These are phyloP conservation scores for Selenia dentaria DNA, from an alignment of 2,888 invertebrate genomes.

Conservation along the genomic window DNA sequence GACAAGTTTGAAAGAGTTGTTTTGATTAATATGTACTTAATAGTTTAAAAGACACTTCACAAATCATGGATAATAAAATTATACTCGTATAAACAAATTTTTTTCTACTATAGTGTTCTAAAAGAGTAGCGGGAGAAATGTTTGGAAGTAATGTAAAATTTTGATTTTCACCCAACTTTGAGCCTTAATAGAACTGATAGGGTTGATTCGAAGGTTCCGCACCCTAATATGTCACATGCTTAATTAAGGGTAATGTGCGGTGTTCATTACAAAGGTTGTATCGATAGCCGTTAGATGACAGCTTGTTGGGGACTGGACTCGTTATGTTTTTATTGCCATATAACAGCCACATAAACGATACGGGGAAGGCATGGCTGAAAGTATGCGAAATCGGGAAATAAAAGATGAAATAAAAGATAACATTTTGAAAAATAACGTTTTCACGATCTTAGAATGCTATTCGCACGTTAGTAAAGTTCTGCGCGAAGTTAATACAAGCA, in stretches of 20 bases:
- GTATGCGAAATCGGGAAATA: conserved; percentile 42
- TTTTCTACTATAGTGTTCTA: too few relatives aligned
- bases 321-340: conserved; percentile 67
- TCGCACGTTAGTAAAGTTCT: conserved; percentile 53
- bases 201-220: conserved; percentile 8
- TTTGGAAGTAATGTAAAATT: too few relatives aligned
- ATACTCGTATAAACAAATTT: too few relatives aligned
- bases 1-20: too few relatives aligned
- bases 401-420: too few relatives aligned
- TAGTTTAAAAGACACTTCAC: too few relatives aligned
- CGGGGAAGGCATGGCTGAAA: conserved; percentile 48
- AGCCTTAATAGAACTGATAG: conserved; percentile 8
- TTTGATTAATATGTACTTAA: too few relatives aligned
- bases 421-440: too few relatives aligned
- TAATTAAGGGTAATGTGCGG: conserved; percentile 65
- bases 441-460: too few relatives aligned
- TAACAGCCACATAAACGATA: conserved; percentile 57
- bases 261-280: conserved; percentile 59
- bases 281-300: conserved; percentile 64
- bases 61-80: too few relatives aligned
- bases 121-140: too few relatives aligned
- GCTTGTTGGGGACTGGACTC: conserved; percentile 53
- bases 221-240: conserved; percentile 47
- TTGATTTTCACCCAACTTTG: too few relatives aligned
- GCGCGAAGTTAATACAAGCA: conserved; percentile 50